Evolutionary conservation across 2,888 invertebrate genomes (phyloP).

Genomic region (Eucriotettix oculatus): DNA sequence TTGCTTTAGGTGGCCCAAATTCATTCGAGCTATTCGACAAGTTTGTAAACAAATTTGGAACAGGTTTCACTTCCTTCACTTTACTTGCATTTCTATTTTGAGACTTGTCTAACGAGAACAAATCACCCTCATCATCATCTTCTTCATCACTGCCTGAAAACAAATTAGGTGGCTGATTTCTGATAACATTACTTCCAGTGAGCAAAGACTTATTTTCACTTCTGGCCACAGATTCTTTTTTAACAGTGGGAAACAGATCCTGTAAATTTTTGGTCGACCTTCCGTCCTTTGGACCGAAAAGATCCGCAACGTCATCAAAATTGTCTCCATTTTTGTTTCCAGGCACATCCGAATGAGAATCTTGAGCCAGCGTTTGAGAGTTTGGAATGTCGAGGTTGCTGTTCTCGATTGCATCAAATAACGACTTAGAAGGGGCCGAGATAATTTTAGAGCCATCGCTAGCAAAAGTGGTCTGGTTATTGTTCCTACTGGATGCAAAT

Average conservation of each 20-base stretch:
- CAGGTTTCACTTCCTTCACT: not conserved
- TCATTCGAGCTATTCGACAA: not conserved
- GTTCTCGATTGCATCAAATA: no score
- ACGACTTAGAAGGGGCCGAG: no score
- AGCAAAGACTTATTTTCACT: slow-evolving; percentile 7
- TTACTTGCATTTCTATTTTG: slow-evolving; percentile 7
- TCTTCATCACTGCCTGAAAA: not conserved
- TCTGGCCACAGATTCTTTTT: not conserved
- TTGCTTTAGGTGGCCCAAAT: not conserved
- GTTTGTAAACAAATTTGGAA: not conserved
- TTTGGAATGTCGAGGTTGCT: not conserved
- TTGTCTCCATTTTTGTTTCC: not conserved
- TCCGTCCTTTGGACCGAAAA: not conserved
- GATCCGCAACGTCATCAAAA: not conserved
- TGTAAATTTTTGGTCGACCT: not conserved
- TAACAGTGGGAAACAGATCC: not conserved
- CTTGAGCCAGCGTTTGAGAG: not conserved
- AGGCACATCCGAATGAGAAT: not conserved
- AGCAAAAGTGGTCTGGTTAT: not conserved
- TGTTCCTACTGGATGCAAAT: not conserved
- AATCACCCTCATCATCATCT: not conserved
- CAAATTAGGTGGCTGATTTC: slow-evolving; percentile 1
- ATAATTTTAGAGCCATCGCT: not conserved
- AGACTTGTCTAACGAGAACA: slow-evolving; percentile 8
- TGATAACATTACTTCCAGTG: slow-evolving; percentile 5